These are phyloP conservation scores for Thaleichthys pacificus DNA, from an alignment of 2,797 vertebrate genomes.

Conservation along the genomic window DNA sequence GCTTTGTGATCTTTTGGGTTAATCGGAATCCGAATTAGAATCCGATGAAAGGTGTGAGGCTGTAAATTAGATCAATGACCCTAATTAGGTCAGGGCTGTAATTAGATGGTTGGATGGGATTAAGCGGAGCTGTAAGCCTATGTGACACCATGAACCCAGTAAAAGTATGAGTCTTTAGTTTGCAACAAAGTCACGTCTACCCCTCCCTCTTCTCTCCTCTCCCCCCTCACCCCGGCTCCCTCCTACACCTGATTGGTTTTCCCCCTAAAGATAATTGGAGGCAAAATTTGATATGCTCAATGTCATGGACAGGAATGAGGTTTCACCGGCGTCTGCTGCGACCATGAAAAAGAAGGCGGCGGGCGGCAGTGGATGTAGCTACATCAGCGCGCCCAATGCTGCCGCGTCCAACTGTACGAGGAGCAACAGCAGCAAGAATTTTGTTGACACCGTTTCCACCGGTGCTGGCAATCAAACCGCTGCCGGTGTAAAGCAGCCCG, in stretches of 20 bases:
- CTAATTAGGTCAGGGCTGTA: not conserved
- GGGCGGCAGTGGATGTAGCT: constrained; percentile 55
- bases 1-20: not conserved
- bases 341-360: constrained; percentile 72
- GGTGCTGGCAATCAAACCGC: constrained; percentile 24
- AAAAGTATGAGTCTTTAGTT: constrained; percentile 60
- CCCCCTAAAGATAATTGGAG: constrained; percentile 72
- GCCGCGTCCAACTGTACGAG: constrained; percentile 56
- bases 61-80: not conserved
- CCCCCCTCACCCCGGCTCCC: constrained; percentile 27
- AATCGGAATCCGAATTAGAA: not conserved
- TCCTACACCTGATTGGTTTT: constrained; percentile 64
- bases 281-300: constrained; percentile 71
- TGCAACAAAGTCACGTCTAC: constrained; percentile 74
- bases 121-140: constrained; percentile 30
- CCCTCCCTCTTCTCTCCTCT: constrained; percentile 30
- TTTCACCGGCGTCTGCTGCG: constrained; percentile 65
- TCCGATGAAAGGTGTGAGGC: not conserved
- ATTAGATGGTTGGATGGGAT: constrained; percentile 32
- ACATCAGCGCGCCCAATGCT: constrained; percentile 54
- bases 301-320: constrained; percentile 78
- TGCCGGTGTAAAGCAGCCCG: constrained; percentile 58
- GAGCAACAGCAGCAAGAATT: constrained; percentile 66
- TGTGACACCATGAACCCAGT: constrained; percentile 48
- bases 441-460: constrained; percentile 53